Conservation (phyloP, 1,140 invertebrate genomes). For the Pygmarrhopalites habei region DNA sequence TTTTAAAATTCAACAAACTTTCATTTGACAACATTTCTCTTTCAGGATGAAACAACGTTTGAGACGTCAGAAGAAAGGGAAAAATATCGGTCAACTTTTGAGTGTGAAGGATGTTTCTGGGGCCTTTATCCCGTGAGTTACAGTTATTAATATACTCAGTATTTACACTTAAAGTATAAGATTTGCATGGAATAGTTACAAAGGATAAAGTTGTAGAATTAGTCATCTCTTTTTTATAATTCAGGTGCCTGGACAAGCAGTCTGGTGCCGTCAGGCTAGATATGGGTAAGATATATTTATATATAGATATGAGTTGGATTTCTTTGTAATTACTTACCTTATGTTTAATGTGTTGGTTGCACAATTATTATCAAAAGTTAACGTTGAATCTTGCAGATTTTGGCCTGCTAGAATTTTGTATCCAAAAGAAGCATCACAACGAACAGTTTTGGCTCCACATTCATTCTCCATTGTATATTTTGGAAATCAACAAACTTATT, state of each 20-base stretch:
- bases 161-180: no score
- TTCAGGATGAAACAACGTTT: neutral
- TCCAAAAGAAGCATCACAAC: slow-evolving; percentile 16
- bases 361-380: neutral
- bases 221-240: no score
- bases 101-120: slow-evolving; percentile 26
- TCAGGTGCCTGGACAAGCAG: slow-evolving; percentile 29
- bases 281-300: slow-evolving; percentile 16
- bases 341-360: neutral
- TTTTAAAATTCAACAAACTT: no score
- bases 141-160: no score
- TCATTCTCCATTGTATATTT: slow-evolving; percentile 27
- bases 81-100: slow-evolving; percentile 13
- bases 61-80: neutral
- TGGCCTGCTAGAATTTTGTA: slow-evolving; percentile 35
- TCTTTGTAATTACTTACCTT: neutral
- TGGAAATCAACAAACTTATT: slow-evolving; percentile 17
- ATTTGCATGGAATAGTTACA: no score
- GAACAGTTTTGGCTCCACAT: slow-evolving; percentile 6
- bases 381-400: slow-evolving; percentile 6
- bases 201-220: no score
- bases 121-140: slow-evolving; percentile 31
- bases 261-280: slow-evolving; percentile 32
- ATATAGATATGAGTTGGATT: neutral
- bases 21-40: no score